A percentile compares a stretch with the other conserved stretches of the same genome.
phyloP scores from a whole-genome alignment of 2,797 vertebrate genomes.

The Tolypeutes matacus region DNA sequence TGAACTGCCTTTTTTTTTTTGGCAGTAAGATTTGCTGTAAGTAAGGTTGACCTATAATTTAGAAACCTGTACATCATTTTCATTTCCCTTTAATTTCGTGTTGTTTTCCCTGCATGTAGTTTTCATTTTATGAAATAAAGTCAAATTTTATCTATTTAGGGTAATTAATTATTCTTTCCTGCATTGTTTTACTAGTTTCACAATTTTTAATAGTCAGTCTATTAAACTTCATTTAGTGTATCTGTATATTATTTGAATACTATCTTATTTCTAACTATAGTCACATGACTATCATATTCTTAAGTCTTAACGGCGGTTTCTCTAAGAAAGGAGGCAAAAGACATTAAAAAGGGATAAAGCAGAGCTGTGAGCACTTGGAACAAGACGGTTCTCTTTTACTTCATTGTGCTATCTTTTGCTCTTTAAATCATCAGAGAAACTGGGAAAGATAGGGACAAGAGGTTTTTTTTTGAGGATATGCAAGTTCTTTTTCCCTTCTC shows the following conservation, averaged over 20 bases:
- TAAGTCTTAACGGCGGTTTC: background rate
- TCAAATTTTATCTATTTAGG: conserved; percentile 26
- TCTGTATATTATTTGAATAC: background rate
- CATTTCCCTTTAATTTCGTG: conserved; percentile 60
- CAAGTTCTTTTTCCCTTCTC: background rate
- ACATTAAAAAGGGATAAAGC: background rate
- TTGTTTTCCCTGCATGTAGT: conserved; percentile 12
- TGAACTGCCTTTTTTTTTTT: background rate
- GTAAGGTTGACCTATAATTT: background rate
- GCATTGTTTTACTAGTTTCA: conserved; percentile 41
- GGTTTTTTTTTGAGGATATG: background rate
- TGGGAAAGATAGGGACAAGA: background rate
- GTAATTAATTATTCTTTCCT: conserved; percentile 7
- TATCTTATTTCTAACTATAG: conserved; percentile 8
- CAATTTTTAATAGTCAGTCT: background rate
- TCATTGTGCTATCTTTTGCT: background rate
- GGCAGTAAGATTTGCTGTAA: background rate
- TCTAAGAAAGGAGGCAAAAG: conserved; percentile 9
- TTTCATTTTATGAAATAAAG: conserved; percentile 61
- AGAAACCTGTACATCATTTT: conserved; percentile 38
- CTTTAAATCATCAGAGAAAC: background rate
- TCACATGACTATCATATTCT: background rate
- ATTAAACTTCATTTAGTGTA: background rate
- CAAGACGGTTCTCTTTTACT: background rate
- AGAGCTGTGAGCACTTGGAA: background rate